Conservation (phyloP, 2,888 invertebrate species). For the Apomyelois bistriatella region DNA sequence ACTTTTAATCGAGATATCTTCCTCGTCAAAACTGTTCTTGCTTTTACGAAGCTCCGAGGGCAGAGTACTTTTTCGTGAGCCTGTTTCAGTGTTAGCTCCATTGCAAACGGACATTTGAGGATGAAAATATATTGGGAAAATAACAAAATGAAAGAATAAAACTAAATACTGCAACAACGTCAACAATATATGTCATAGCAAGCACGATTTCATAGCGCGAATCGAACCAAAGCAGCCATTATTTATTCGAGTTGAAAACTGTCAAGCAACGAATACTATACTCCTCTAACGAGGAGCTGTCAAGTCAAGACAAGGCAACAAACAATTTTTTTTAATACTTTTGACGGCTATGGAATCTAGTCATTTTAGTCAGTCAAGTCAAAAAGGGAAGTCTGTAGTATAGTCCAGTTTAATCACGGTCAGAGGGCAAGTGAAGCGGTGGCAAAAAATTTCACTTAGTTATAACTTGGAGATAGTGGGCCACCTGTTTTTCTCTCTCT, state of each 20-base stretch:
- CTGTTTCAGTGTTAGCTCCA: slow-evolving; percentile 35
- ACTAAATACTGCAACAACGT: slow-evolving; percentile 35
- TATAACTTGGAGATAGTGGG: too few species aligned
- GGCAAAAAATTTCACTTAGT: too few species aligned
- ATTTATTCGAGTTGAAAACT: background rate
- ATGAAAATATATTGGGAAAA: slow-evolving; percentile 35
- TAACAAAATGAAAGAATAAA: slow-evolving; percentile 46
- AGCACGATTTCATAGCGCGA: slow-evolving; percentile 3
- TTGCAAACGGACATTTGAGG: slow-evolving; percentile 45
- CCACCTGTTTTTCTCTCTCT: too few species aligned
- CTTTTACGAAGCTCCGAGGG: slow-evolving; percentile 20
- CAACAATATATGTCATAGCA: slow-evolving; percentile 45
- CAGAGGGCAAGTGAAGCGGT: too few species aligned
- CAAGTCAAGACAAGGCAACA: background rate
- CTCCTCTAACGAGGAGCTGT: background rate
- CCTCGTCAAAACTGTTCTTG: slow-evolving; percentile 19
- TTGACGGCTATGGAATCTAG: too few species aligned
- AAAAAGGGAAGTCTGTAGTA: too few species aligned
- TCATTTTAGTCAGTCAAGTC: too few species aligned
- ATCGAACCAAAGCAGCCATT: slow-evolving; percentile 1
- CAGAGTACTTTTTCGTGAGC: slow-evolving; percentile 17
- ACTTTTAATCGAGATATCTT: slow-evolving; percentile 35
- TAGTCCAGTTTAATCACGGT: too few species aligned
- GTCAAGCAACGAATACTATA: too few species aligned
- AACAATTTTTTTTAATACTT: too few species aligned